These are phyloP conservation scores for Hapalemur alaotrensis DNA, from an alignment of 2,797 vertebrate genomes.

Conservation along the genomic window DNA sequence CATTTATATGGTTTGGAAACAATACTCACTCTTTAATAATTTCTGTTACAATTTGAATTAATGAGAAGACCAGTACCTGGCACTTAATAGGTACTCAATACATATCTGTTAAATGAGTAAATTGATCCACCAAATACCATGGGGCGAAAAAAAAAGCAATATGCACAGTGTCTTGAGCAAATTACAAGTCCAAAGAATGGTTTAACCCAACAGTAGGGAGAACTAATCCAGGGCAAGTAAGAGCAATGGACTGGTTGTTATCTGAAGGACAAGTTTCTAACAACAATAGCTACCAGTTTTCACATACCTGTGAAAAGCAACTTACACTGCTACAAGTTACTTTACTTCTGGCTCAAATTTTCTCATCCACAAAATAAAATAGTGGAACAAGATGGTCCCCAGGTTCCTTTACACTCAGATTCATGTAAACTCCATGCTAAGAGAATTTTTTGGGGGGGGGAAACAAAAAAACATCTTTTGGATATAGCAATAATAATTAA, in stretches of 20 bases:
- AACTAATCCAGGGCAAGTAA: not conserved
- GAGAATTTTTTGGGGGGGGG: not conserved
- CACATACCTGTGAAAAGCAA: not conserved
- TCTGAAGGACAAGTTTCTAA: not conserved
- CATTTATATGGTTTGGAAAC: not conserved
- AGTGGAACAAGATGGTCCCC: not conserved
- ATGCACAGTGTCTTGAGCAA: not conserved
- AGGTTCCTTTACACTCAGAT: conserved; percentile 25
- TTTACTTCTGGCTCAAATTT: conserved; percentile 39
- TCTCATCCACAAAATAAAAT: not conserved
- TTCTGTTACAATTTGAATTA: conserved; percentile 31
- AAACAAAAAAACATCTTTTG: not conserved
- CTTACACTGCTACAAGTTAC: not conserved
- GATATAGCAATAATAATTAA: not conserved
- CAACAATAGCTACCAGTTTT: not conserved
- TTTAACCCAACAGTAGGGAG: not conserved
- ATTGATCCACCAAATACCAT: not conserved
- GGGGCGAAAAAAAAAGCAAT: not conserved
- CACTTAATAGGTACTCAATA: not conserved
- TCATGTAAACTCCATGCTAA: conserved; percentile 8
- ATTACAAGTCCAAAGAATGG: not conserved
- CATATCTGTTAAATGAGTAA: conserved; percentile 10
- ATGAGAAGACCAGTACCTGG: not conserved
- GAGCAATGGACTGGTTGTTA: not conserved
- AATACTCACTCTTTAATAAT: not conserved